These are phyloP conservation scores for Chironomus striatipennis DNA, from an alignment of 1,140 invertebrate species.

Conservation along the genomic window DNA sequence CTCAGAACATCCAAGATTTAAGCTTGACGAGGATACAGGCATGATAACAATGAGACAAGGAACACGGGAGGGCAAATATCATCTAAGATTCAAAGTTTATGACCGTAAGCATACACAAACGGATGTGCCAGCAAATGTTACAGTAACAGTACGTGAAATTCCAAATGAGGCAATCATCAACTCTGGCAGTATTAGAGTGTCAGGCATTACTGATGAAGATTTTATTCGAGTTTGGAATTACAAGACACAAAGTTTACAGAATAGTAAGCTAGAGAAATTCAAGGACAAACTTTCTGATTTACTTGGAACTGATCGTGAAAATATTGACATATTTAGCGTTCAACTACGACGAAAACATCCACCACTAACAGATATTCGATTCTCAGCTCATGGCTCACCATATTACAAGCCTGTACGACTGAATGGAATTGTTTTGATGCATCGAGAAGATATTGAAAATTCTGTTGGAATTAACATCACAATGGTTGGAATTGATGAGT, in stretches of 20 bases:
- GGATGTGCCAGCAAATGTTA: constrained; percentile 85
- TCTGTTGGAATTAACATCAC: constrained; percentile 91
- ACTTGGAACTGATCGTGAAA: constrained; percentile 71
- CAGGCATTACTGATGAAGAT: constrained; percentile 92
- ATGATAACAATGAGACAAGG: constrained; percentile 92
- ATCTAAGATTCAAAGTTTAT: constrained; percentile 85
- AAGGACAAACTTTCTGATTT: constrained; percentile 78
- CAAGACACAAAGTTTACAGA: constrained; percentile 68
- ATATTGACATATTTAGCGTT: constrained; percentile 94
- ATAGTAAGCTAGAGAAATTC: constrained; percentile 83
- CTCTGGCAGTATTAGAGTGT: constrained; percentile 86
- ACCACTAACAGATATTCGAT: constrained; percentile 85
- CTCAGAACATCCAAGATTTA: constrained; percentile 73
- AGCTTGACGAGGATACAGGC: constrained; percentile 81
- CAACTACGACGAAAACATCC: constrained; percentile 77
- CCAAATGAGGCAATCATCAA: constrained; percentile 91
- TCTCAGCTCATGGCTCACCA: constrained; percentile 89
- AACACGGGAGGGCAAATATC: constrained; percentile 75
- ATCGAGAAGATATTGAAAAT: constrained; percentile 87
- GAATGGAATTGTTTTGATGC: constrained; percentile 89
- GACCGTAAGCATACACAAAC: constrained; percentile 89
- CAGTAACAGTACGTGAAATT: constrained; percentile 86
- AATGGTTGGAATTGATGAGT: constrained; percentile 97
- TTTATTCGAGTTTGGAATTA: constrained; percentile 93
- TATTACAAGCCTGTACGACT: constrained; percentile 91